Percentiles rank a stretch among this genome's conserved stretches.
Conservation (phyloP, 2,888 invertebrate species). For the Abscondita cerata region DNA sequence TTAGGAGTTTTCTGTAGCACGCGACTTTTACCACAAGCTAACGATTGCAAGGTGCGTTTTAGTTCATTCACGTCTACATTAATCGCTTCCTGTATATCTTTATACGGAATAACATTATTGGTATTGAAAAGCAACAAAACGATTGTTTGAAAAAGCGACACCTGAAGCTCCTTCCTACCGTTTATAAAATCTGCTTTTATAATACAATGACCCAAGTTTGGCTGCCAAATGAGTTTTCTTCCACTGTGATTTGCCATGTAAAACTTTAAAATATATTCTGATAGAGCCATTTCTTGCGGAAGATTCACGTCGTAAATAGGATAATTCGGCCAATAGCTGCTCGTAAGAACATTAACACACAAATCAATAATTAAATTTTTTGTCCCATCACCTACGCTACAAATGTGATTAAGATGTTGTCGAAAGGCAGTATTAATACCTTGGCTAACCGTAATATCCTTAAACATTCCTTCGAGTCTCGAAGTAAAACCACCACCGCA, state of each 20-base stretch:
- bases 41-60: slow-evolving; percentile 89
- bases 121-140: slow-evolving; percentile 93
- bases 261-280: slow-evolving; percentile 92
- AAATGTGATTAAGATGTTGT: slow-evolving; percentile 63
- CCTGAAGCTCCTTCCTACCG: slow-evolving; percentile 92
- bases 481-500: slow-evolving; percentile 98
- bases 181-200: slow-evolving; percentile 84
- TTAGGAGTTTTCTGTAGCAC: slow-evolving; percentile 86
- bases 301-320: slow-evolving; percentile 86
- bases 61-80: slow-evolving; percentile 92
- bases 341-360: slow-evolving; percentile 92
- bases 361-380: slow-evolving; percentile 71
- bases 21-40: slow-evolving; percentile 91
- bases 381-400: slow-evolving; percentile 32
- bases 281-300: slow-evolving; percentile 85
- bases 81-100: slow-evolving; percentile 87
- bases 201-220: slow-evolving; percentile 93
- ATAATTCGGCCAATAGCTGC: slow-evolving; percentile 99
- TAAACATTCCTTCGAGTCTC: slow-evolving; percentile 99
- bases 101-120: slow-evolving; percentile 76
- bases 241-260: slow-evolving; percentile 96
- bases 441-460: slow-evolving; percentile 97
- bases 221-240: slow-evolving; percentile 96
- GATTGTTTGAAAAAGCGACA: slow-evolving; percentile 94
- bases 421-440: slow-evolving; percentile 94